Conservation (phyloP, 2,888 invertebrate species). For the Glaucopsyche alexis region DNA sequence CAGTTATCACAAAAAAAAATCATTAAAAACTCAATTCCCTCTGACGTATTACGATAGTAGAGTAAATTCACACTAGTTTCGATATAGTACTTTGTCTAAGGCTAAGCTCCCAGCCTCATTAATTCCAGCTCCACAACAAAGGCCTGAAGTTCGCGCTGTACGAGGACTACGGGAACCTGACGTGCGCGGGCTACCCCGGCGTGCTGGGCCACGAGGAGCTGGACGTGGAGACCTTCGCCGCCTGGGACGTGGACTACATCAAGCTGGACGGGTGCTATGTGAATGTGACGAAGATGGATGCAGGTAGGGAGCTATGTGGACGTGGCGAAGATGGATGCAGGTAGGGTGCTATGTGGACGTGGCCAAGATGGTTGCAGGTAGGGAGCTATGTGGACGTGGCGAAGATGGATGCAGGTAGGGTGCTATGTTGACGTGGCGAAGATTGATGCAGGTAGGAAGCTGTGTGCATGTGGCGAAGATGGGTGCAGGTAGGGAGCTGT, state of each 20-base stretch:
- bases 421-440: constrained; percentile 82
- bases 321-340: too few relatives aligned
- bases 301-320: constrained; percentile 51
- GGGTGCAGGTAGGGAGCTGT: too few relatives aligned
- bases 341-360: constrained; percentile 86
- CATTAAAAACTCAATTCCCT: too few relatives aligned
- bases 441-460: constrained; percentile 77
- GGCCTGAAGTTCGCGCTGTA: constrained; percentile 91
- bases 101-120: background rate
- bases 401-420: too few relatives aligned
- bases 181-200: constrained; percentile 90
- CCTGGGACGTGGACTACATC: constrained; percentile 90
- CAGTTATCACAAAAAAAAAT: too few relatives aligned
- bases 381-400: too few relatives aligned
- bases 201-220: constrained; percentile 81
- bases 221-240: constrained; percentile 87
- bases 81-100: too few relatives aligned
- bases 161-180: constrained; percentile 87
- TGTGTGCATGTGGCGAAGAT: too few relatives aligned
- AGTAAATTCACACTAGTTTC: too few relatives aligned
- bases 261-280: constrained; percentile 91
- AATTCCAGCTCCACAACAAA: constrained; percentile 82
- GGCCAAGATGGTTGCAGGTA: constrained; percentile 77
- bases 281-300: constrained; percentile 77
- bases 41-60: background rate